Percentiles rank a stretch among this genome's conserved stretches.
Conservation (phyloP, 2,888 invertebrate genomes). For the Scrobipalpa atriplicella region DNA sequence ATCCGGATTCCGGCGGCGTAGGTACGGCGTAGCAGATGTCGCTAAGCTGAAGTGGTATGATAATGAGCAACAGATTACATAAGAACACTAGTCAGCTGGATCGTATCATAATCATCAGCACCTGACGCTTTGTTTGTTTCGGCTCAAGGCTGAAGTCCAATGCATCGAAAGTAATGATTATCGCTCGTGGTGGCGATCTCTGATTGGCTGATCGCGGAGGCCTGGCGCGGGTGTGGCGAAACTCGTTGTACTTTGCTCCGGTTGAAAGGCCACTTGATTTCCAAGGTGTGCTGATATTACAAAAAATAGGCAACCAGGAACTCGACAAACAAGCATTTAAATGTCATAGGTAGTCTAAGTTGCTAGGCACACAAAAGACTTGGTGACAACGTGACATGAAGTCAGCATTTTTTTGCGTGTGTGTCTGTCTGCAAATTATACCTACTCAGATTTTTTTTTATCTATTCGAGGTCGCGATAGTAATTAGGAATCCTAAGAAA, state of each 20-base stretch:
- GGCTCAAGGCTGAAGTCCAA: slow-evolving; percentile 70
- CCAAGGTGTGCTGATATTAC: slow-evolving; percentile 46
- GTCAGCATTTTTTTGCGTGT: slow-evolving; percentile 40
- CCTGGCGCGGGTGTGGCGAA: slow-evolving; percentile 78
- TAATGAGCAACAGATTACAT: background rate
- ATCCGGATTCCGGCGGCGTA: too few species aligned
- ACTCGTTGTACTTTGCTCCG: slow-evolving; percentile 55
- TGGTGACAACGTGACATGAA: slow-evolving; percentile 39
- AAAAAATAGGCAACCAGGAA: slow-evolving; percentile 53
- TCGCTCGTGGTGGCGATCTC: slow-evolving; percentile 58
- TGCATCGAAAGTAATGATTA: slow-evolving; percentile 70
- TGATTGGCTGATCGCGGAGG: slow-evolving; percentile 72
- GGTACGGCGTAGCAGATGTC: background rate
- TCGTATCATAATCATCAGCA: slow-evolving; percentile 41
- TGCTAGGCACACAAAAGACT: slow-evolving; percentile 23
- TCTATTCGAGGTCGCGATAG: background rate
- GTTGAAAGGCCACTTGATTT: slow-evolving; percentile 50
- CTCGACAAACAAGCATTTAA: slow-evolving; percentile 28
- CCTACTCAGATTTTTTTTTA: background rate
- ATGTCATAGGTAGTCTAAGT: slow-evolving; percentile 29
- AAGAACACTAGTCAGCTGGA: slow-evolving; percentile 3
- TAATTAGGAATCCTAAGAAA: background rate
- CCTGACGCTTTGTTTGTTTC: slow-evolving; percentile 52
- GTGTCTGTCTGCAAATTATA: slow-evolving; percentile 15
- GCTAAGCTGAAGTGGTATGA: background rate